These are phyloP conservation scores for Bellardia pandia DNA, from an alignment of 2,888 invertebrate species.

Conservation along the genomic window DNA sequence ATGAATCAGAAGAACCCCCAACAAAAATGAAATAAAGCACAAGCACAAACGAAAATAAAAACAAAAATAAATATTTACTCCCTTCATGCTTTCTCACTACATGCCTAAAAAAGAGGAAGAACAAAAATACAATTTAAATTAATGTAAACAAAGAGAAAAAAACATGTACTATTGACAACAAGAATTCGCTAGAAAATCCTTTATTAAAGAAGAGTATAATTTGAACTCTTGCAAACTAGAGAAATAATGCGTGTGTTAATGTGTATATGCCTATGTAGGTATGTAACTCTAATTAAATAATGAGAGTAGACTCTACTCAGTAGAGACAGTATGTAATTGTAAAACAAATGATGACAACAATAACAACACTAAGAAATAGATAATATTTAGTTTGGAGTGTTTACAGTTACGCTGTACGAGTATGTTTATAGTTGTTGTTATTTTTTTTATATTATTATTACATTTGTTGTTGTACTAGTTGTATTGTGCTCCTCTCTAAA, in stretches of 20 bases:
- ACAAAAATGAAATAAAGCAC: not conserved
- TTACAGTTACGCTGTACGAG: constrained; percentile 43
- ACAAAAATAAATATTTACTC: not conserved
- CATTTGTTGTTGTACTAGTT: not conserved
- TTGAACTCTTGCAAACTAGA: not conserved
- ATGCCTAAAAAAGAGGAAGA: not conserved
- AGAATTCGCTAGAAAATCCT: not conserved
- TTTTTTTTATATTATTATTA: not conserved
- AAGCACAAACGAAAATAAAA: not conserved
- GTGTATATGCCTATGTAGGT: too few species aligned
- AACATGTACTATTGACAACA: not conserved
- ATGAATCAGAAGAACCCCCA: constrained; percentile 16
- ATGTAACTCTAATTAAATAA: not conserved
- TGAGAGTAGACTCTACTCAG: too few species aligned
- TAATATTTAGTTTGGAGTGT: constrained; percentile 41
- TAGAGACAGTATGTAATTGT: not conserved
- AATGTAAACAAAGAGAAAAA: not conserved
- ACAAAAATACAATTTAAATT: not conserved
- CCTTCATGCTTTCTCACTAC: not conserved
- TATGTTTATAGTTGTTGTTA: not conserved
- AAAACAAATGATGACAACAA: not conserved
- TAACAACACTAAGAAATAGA: constrained; percentile 7
- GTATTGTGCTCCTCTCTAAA: constrained; percentile 38
- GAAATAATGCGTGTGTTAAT: too few species aligned
- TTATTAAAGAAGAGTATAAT: not conserved